Conservation (phyloP, 2,888 invertebrate genomes). For the Ophonus ardosiacus region DNA sequence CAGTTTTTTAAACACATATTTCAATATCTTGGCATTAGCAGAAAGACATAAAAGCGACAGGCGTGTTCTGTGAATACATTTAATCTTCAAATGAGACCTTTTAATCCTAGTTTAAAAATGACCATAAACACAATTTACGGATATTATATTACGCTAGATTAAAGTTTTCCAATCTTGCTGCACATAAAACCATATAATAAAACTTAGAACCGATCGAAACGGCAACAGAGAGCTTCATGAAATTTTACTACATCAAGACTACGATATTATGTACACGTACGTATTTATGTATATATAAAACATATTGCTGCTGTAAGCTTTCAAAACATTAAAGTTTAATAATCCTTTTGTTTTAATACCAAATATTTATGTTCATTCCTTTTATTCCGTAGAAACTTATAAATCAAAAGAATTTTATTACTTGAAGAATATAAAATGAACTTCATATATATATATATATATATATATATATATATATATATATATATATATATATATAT, state of each 20-base stretch:
- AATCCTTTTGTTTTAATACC: not conserved
- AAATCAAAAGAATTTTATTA: not conserved
- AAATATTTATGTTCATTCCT: not conserved
- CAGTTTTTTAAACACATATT: not conserved
- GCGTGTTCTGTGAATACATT: not conserved
- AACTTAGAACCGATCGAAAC: slow-evolving; percentile 7
- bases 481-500: too few relatives aligned
- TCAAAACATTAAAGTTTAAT: not conserved
- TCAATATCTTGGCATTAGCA: slow-evolving; percentile 33
- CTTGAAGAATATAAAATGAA: not conserved
- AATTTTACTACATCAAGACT: slow-evolving; percentile 16
- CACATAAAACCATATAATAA: slow-evolving; percentile 55
- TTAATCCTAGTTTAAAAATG: slow-evolving; percentile 46
- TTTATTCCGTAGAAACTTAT: not conserved
- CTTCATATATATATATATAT: not conserved
- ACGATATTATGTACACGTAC: not conserved
- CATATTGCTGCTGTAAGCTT: not conserved
- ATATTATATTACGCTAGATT: slow-evolving; percentile 55
- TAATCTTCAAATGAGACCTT: slow-evolving; percentile 5
- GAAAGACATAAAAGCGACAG: not conserved
- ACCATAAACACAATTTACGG: slow-evolving; percentile 57
- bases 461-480: too few relatives aligned
- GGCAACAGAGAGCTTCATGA: slow-evolving; percentile 19
- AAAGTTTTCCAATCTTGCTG: slow-evolving; percentile 56
- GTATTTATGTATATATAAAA: not conserved